Conservation (phyloP, 92 coral and sea anemone genomes). For the Nematostella vectensis region DNA sequence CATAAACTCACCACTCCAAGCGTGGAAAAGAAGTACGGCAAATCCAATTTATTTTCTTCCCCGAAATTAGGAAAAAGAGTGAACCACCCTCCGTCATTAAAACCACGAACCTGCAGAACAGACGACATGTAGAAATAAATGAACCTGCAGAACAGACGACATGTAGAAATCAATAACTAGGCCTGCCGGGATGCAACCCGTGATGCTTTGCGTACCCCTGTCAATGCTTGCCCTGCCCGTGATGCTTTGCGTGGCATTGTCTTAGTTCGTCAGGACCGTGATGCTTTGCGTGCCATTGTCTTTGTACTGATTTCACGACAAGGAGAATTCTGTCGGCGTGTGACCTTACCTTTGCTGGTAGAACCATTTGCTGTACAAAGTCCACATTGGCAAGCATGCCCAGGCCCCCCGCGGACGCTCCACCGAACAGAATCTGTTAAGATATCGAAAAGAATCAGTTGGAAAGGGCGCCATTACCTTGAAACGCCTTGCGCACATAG, state of each 20-base stretch:
- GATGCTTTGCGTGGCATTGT: too few species aligned
- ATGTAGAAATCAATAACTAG: too few species aligned
- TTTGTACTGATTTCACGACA: too few species aligned
- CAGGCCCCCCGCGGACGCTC: constrained; percentile 96
- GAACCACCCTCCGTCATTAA: constrained; percentile 97
- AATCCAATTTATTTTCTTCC: constrained; percentile 51
- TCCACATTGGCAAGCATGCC: constrained; percentile 97
- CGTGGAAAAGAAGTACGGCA: constrained; percentile 71
- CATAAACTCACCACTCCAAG: constrained; percentile 69
- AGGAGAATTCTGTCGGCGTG: too few species aligned
- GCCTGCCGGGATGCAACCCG: too few species aligned
- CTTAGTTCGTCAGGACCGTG: too few species aligned
- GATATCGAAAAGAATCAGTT: background rate
- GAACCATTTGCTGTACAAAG: constrained; percentile 59
- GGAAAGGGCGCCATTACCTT: background rate
- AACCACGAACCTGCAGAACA: constrained; percentile 78
- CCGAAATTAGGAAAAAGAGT: constrained; percentile 81
- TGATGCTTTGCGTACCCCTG: too few species aligned
- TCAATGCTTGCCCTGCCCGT: too few species aligned
- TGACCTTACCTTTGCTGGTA: constrained; percentile 78
- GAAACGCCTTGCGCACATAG: too few species aligned
- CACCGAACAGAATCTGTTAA: constrained; percentile 84
- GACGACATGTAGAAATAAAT: background rate
- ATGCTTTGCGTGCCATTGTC: too few species aligned
- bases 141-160: too few species aligned